Base-by-base conservation (phyloP, 2,797 vertebrate genomes). In the Chlorospingus semifuscus region DNA sequence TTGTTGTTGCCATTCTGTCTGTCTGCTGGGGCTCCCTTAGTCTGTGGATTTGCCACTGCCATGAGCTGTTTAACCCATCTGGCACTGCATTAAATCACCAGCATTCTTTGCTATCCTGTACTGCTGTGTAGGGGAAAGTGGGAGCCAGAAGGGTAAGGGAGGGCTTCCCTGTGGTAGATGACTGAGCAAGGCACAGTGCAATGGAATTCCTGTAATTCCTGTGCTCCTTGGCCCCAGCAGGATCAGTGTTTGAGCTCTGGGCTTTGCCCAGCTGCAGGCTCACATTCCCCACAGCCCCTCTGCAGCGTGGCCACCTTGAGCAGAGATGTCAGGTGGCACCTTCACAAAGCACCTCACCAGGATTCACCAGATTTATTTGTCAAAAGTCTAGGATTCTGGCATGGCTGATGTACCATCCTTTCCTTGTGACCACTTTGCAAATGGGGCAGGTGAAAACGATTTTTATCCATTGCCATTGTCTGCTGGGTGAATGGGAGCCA, bases 401-500 rank as follows among this genome's bases (percentile, higher is more conserved):
- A 3, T 23, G 41, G 36, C 57, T 34, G 39, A 69, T 57, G 36
- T 15, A 29, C 9, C 41, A n/a, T 79, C 12, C 14, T 32, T 86
- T 88, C 50, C 50, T 86, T 93, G 55, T 63, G 66, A 36, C 47
- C 21, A 17, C 50, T 83, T 76, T 88, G 47, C 72, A 79, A 3
- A 14, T 24, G 56, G 24, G 72, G 14, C 85, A 79, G 63, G 77
- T 91, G 74, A 92, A 66, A 91, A 19, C 2, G 2, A 34, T 82
- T 72, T 93, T 75, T 87, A 49, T 69, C 55, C 61, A n/a, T 37
- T 14, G 5, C 26, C 0, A 0, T 72, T 86, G 36, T 90, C 89
- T 72, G 55, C n/a, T 50, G 22, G 42, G 83, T 79, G 77, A 96
- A 71, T 36, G 17, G 59, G 41, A 95, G 91, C 95, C 95, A 96